These are phyloP conservation scores for Protonibea diacanthus DNA, from an alignment of 2,797 vertebrate genomes.

Conservation along the genomic window DNA sequence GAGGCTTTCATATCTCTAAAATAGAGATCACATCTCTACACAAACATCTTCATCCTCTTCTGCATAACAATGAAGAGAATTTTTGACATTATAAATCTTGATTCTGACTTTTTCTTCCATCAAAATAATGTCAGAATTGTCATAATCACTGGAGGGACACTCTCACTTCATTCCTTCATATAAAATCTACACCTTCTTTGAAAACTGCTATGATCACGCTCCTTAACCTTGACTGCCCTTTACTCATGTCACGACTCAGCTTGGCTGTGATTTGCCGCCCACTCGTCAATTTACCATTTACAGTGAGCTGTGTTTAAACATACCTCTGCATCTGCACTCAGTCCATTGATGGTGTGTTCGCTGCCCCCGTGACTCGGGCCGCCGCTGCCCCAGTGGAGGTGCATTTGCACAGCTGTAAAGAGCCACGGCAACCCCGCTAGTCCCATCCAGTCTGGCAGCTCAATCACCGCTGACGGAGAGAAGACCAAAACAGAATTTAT, in stretches of 20 bases:
- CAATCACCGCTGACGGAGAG: constrained; percentile 83
- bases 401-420: constrained; percentile 90
- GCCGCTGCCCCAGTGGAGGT: constrained; percentile 92
- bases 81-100: not conserved
- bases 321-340: constrained; percentile 90
- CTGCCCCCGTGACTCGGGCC: constrained; percentile 81
- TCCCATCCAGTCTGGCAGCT: constrained; percentile 87
- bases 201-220: not conserved
- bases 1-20: no score
- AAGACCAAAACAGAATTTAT: not conserved
- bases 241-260: not conserved
- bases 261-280: not conserved
- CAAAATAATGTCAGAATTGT: not conserved
- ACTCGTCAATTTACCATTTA: not conserved
- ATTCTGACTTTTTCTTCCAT: not conserved
- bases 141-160: not conserved
- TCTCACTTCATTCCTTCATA: not conserved
- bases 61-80: not conserved
- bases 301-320: not conserved
- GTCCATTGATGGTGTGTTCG: constrained; percentile 90
- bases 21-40: not conserved
- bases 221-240: not conserved
- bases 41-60: not conserved
- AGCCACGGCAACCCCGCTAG: constrained; percentile 86
- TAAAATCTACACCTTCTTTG: not conserved